A percentile compares a stretch with the other conserved stretches of the same genome.
Conservation (phyloP, 2,888 invertebrate genomes). For the Cosmopolites sordidus region DNA sequence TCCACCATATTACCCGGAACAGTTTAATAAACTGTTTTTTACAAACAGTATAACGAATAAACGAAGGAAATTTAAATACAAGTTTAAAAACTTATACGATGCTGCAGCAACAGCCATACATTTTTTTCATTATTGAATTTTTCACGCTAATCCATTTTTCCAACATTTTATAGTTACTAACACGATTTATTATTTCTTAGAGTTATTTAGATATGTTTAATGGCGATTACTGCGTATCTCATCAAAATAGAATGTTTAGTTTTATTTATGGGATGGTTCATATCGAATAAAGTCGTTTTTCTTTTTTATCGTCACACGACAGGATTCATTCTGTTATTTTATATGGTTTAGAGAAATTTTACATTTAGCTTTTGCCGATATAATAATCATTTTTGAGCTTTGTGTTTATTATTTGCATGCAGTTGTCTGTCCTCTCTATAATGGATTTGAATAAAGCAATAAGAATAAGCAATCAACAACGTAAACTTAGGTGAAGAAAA, state of each 20-base stretch:
- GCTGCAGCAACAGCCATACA: background rate
- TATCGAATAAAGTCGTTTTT: background rate
- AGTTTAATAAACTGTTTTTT: too few relatives aligned
- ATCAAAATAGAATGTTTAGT: background rate
- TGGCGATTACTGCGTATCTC: background rate
- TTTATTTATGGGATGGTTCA: background rate
- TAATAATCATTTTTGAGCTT: constrained; percentile 1
- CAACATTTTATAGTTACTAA: background rate
- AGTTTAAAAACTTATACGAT: too few relatives aligned
- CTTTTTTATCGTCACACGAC: background rate
- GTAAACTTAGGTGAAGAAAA: background rate
- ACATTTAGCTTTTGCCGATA: constrained; percentile 2
- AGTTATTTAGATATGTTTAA: background rate
- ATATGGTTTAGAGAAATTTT: background rate
- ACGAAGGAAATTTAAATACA: too few relatives aligned
- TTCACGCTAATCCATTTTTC: background rate
- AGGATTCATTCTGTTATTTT: background rate
- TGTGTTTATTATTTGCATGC: constrained; percentile 1
- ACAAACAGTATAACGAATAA: too few relatives aligned
- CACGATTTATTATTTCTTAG: background rate
- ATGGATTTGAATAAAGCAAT: background rate
- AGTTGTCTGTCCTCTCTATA: background rate
- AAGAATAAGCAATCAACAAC: too few relatives aligned
- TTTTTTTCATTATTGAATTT: background rate
- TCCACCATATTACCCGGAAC: too few relatives aligned